Base-by-base conservation (phyloP, 2,113 vertebrate genomes). In the Pogona vitticeps region DNA sequence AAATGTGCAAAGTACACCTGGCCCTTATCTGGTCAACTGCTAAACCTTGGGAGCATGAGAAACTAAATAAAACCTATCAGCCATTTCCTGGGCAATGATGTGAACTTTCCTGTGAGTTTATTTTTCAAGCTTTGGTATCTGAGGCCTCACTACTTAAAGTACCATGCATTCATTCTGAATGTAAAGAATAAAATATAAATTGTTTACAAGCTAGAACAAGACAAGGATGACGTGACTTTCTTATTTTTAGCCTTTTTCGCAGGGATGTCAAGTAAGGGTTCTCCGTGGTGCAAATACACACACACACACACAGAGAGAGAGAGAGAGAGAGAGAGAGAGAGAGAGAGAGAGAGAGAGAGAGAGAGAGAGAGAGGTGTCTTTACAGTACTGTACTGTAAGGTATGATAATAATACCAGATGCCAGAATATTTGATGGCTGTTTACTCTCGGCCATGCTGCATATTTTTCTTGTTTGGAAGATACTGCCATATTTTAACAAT, bases 1-100 rank as follows among this genome's bases (percentile, higher is more conserved):
- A 95, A 95, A 96, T 79, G 82, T 92, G 93, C 90, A 95, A 96
- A 97, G 95, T 96, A 97, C 97, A 98, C 98, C 98, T 98, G 97
- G 96, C 94, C 94, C 95, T 97, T 97, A 97, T 97, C 97, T 96
- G 92, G 94, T 94, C 91, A 95, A 96, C 93, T 95, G 95, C 92
- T 91, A 88, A 93, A 95, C 82, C 90, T 91, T 90, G 75, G 46
- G 85, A 1, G 91, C 92, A 87, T 83, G 95, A 94, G 90, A 96
- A 84, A 91, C 90, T 94, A 93, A 94, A 93, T 95, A 95, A 94
- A 96, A 95, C 86, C 88, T 86, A 86, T 5, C 15, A 91, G 82
- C 94, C 75, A 82, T 93, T 96, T 96, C 94, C 95, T 95, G 92
- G 92, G 90, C 89, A 88, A 87, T 86, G 88, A 89, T 90, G 91